A percentile compares a stretch with the other conserved stretches of the same genome.
phyloP scores from a whole-genome alignment of 2,888 invertebrate species.

The Biston betularia region DNA sequence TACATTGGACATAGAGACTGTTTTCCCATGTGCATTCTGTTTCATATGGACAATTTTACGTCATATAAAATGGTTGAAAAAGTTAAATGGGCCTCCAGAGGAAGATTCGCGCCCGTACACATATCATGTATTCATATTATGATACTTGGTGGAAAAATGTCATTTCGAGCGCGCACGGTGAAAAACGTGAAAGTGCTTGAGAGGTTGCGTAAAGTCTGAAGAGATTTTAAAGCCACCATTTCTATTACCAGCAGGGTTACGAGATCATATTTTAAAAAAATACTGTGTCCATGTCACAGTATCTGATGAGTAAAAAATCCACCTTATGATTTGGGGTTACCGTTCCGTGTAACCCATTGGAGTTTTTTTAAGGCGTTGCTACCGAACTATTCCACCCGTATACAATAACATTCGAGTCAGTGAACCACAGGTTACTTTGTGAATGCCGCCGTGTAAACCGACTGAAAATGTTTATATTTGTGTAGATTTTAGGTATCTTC shows the following conservation, averaged over 20 bases:
- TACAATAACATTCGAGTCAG: constrained; percentile 18
- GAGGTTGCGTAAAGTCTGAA: constrained; percentile 20
- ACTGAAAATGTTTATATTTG: constrained; percentile 16
- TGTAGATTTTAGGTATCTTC: constrained; percentile 14
- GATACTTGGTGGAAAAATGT: constrained; percentile 18
- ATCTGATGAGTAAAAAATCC: no score
- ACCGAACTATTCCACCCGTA: neutral
- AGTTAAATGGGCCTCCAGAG: constrained; percentile 45
- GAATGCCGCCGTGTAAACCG: constrained; percentile 17
- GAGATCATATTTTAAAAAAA: no score
- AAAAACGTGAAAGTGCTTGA: constrained; percentile 6
- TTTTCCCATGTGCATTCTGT: neutral
- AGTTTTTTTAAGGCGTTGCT: constrained; percentile 5
- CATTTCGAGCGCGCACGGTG: constrained; percentile 14
- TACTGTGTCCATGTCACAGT: no score
- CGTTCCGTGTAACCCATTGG: neutral
- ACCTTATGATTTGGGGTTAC: no score
- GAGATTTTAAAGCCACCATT: neutral
- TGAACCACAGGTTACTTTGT: constrained; percentile 19
- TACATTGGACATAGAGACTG: neutral
- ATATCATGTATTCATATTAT: constrained; percentile 29
- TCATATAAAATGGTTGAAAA: constrained; percentile 49
- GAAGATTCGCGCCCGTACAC: constrained; percentile 34
- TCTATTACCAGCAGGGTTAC: constrained; percentile 1
- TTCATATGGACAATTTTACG: constrained; percentile 20